These are phyloP conservation scores for Diloba caeruleocephala DNA, from an alignment of 2,888 invertebrate genomes.

Conservation along the genomic window DNA sequence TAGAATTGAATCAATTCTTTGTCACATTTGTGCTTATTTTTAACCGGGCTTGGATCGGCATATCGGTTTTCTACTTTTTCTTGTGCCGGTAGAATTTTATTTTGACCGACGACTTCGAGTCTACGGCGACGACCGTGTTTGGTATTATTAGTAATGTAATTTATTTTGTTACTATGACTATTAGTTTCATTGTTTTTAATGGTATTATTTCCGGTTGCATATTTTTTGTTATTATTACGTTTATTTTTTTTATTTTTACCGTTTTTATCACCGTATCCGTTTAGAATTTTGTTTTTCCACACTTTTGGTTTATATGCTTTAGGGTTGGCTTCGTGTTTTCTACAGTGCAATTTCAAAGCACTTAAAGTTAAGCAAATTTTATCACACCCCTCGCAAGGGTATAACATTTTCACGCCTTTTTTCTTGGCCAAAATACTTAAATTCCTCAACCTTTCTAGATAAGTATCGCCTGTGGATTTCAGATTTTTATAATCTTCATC, in stretches of 20 bases:
- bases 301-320: constrained; percentile 73
- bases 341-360: constrained; percentile 72
- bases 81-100: neutral
- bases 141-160: no score
- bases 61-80: constrained; percentile 50
- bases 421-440: constrained; percentile 66
- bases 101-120: neutral
- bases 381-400: constrained; percentile 74
- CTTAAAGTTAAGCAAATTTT: constrained; percentile 74
- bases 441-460: constrained; percentile 67
- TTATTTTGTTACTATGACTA: neutral
- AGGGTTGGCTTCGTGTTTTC: constrained; percentile 71
- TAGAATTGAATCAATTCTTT: constrained; percentile 74
- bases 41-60: constrained; percentile 71
- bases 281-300: constrained; percentile 66
- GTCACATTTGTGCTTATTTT: constrained; percentile 77
- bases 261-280: constrained; percentile 6
- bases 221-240: neutral
- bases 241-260: constrained; percentile 16
- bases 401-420: constrained; percentile 68
- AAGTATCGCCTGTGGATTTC: constrained; percentile 52
- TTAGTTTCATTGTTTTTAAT: constrained; percentile 1
- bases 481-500: constrained; percentile 50
- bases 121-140: no score
- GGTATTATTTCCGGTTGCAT: neutral